Evolutionary conservation across 2,113 vertebrate species (phyloP).

Genomic region (Kryptolebias marmoratus): DNA sequence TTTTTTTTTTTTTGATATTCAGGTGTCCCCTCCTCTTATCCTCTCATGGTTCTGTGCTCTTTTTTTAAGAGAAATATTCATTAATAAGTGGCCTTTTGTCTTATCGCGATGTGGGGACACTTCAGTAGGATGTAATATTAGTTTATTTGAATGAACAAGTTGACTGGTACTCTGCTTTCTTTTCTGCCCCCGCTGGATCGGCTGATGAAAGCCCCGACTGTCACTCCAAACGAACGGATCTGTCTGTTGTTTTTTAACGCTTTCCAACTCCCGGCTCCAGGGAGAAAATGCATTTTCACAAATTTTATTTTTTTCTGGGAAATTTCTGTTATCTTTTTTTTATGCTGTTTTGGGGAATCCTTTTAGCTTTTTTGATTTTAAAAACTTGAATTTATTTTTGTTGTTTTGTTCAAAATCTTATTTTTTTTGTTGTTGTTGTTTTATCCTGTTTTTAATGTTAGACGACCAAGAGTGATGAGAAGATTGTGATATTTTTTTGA

Average conservation of each 20-base stretch:
- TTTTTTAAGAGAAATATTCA: slow-evolving; percentile 27
- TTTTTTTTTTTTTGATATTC: slow-evolving; percentile 49
- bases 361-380: slow-evolving; percentile 67
- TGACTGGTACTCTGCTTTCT: slow-evolving; percentile 56
- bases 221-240: slow-evolving; percentile 60
- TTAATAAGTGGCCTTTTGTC: slow-evolving; percentile 34
- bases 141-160: slow-evolving; percentile 46
- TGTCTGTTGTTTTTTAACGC: slow-evolving; percentile 22
- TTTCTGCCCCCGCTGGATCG: slow-evolving; percentile 26
- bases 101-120: neutral
- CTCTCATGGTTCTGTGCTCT: slow-evolving; percentile 39
- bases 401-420: slow-evolving; percentile 57
- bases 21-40: slow-evolving; percentile 70
- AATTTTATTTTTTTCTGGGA: slow-evolving; percentile 44
- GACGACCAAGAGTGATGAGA: slow-evolving; percentile 66
- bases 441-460: slow-evolving; percentile 41
- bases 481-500: slow-evolving; percentile 78
- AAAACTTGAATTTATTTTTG: slow-evolving; percentile 73
- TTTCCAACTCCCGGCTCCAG: slow-evolving; percentile 10
- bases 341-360: slow-evolving; percentile 61
- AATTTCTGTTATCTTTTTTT: slow-evolving; percentile 61
- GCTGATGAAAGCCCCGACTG: slow-evolving; percentile 34
- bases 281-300: slow-evolving; percentile 55
- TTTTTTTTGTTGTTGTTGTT: neutral
- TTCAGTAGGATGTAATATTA: slow-evolving; percentile 32